A percentile compares a stretch with the other conserved stretches of the same genome.
Evolutionary conservation across 2,888 invertebrate species (phyloP).

Genomic region (Tenthredo scrophulariae): DNA sequence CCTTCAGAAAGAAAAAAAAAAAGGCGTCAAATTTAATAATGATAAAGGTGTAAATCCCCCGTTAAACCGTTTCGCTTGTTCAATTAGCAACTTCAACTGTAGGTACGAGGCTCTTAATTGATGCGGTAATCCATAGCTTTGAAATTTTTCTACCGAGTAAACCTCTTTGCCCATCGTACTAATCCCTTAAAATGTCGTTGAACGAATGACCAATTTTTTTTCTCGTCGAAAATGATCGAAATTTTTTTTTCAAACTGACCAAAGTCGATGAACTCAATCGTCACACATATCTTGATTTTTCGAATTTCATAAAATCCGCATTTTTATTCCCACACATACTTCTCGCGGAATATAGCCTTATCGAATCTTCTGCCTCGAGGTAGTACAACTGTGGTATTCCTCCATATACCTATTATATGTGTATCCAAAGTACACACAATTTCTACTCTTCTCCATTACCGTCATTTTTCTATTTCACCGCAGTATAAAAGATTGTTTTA

Average conservation of each 20-base stretch:
- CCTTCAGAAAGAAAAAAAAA: neutral
- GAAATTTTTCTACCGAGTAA: neutral
- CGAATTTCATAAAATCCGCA: neutral
- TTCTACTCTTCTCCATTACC: slow-evolving; percentile 34
- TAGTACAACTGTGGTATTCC: neutral
- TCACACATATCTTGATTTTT: neutral
- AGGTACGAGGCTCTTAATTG: neutral
- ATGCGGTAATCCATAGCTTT: slow-evolving; percentile 40
- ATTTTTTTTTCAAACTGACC: neutral
- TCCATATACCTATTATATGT: neutral
- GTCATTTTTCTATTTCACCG: slow-evolving; percentile 21
- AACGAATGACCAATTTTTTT: neutral
- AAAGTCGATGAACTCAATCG: neutral
- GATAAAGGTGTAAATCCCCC: neutral
- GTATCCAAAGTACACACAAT: neutral
- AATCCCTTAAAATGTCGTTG: neutral
- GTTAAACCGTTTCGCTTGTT: neutral
- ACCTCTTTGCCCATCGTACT: neutral
- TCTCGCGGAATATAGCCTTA: neutral
- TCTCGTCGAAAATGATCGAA: neutral
- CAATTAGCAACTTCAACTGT: slow-evolving; percentile 11
- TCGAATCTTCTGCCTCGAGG: slow-evolving; percentile 17
- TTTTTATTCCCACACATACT: neutral
- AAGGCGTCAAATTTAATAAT: neutral
- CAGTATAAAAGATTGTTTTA: slow-evolving; percentile 19